A percentile compares a stretch with the other conserved stretches of the same genome.
These are phyloP conservation scores for Phortica variegata DNA, from an alignment of 1,140 invertebrate species.

Conservation along the genomic window DNA sequence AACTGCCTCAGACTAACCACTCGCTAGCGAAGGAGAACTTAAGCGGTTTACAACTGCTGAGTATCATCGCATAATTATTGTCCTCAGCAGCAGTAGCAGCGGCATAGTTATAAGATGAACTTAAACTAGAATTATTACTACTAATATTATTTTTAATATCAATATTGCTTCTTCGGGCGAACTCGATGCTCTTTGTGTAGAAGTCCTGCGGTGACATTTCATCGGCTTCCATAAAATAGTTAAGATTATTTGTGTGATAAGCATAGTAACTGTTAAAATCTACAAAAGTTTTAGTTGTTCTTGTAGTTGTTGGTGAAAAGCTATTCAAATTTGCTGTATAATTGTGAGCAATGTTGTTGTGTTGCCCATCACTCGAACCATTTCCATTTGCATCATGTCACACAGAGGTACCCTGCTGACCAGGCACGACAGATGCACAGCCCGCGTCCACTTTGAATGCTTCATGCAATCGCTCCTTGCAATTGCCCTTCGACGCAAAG, in stretches of 20 bases:
- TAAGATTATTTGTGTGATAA: conserved; percentile 50
- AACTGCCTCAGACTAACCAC: conserved; percentile 47
- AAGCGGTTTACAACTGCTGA: conserved; percentile 52
- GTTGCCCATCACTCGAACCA: conserved; percentile 6
- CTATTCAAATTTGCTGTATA: conserved; percentile 42
- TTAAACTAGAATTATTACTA: conserved; percentile 35
- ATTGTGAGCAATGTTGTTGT: conserved; percentile 34
- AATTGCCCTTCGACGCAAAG: conserved; percentile 67
- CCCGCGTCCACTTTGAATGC: conserved; percentile 38
- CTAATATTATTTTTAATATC: conserved; percentile 31
- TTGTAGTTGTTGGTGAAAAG: conserved; percentile 49
- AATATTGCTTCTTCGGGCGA: conserved; percentile 23
- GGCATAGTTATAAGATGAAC: conserved; percentile 13
- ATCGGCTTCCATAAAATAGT: conserved; percentile 14
- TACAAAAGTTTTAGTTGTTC: conserved; percentile 15
- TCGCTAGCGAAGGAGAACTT: conserved; percentile 53
- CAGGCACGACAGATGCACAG: conserved; percentile 46
- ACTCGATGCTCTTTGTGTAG: conserved; percentile 8
- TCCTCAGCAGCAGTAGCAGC: conserved; percentile 45
- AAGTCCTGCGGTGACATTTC: not conserved
- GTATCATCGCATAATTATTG: conserved; percentile 47
- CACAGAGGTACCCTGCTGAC: conserved; percentile 55
- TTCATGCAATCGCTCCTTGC: conserved; percentile 31
- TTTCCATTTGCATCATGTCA: conserved; percentile 54
- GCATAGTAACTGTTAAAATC: conserved; percentile 41